Base-by-base conservation (phyloP, 1,140 invertebrate species). In the Zaprionus nigranus region DNA sequence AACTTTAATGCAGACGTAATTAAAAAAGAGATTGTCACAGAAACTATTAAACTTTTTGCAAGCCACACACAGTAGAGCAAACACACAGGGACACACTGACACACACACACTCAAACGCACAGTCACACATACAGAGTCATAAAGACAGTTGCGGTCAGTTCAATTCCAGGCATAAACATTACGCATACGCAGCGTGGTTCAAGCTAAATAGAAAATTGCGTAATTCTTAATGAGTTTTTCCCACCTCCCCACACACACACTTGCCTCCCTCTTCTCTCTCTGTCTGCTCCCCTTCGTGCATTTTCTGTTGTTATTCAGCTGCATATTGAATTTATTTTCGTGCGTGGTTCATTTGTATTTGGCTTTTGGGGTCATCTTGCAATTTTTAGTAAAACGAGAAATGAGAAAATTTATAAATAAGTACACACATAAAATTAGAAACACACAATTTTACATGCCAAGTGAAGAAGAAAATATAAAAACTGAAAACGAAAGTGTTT, bases 341-440 rank as follows among this genome's bases (percentile, higher is more conserved):
- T 77, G 66, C 36, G 62, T 77, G 67, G 28, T 57, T 61, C 36
- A 51, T 53, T 63, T 51, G 22, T 72, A 78, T 66, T 58, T 75
- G 65, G 81, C 53, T 84, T 88, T 90, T 88, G 81, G 78, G 84
- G 84, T 84, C 84, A 88, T 90, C 85, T 88, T 79, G 84, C 84
- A 77, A 88, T 88, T 90, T 88, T 61, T 59, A 54, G 51, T 72
- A 66, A 36, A 62, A 53, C 26, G 28, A 63, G 5, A 62, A 62
- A 20, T 17, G 17, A 75, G 75, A 65, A 26, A 79, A 57, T 65
- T 84, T 81, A 90, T 74, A 88, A 88, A 90, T 85, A 88, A 88
- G 81, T 75, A 62, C 69, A 85, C 72, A 88, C 72, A 88, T 90
- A 90, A 88, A 90, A 79, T 90, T 88, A 88, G 84, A 88, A 80